phyloP scores from a whole-genome alignment of 2,888 invertebrate genomes.

The Apamea anceps region DNA sequence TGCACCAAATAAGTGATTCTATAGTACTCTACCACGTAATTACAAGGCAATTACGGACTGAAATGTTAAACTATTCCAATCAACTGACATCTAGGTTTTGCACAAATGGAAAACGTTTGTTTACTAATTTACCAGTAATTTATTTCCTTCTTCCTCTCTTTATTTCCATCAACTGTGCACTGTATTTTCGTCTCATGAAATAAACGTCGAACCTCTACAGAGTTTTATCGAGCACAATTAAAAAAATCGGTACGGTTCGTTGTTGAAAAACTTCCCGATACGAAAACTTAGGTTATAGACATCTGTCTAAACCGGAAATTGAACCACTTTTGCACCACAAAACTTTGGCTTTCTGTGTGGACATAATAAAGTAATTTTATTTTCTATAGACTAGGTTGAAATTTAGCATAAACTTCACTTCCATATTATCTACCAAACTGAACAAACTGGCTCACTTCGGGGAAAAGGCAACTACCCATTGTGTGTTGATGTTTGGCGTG shows the following conservation, averaged over 20 bases:
- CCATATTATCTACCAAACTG: background rate
- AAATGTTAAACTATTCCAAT: background rate
- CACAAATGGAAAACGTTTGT: background rate
- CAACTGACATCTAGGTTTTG: no score
- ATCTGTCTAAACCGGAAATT: background rate
- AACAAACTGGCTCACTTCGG: background rate
- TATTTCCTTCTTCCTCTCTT: background rate
- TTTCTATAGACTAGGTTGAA: background rate
- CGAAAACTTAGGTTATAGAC: slow-evolving; percentile 8
- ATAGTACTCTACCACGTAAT: background rate
- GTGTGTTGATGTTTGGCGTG: background rate
- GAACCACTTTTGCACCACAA: background rate
- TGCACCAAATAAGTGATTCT: background rate
- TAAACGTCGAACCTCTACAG: background rate
- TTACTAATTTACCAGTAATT: background rate
- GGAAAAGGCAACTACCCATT: background rate
- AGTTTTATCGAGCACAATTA: background rate
- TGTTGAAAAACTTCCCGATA: slow-evolving; percentile 1
- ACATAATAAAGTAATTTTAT: background rate
- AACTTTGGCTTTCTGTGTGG: background rate
- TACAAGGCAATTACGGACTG: background rate
- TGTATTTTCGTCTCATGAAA: background rate
- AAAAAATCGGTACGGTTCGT: background rate
- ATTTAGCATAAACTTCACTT: background rate
- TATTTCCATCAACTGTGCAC: background rate